Conservation (phyloP, 2,888 invertebrate genomes). For the Acanthococcus lagerstroemiae region DNA sequence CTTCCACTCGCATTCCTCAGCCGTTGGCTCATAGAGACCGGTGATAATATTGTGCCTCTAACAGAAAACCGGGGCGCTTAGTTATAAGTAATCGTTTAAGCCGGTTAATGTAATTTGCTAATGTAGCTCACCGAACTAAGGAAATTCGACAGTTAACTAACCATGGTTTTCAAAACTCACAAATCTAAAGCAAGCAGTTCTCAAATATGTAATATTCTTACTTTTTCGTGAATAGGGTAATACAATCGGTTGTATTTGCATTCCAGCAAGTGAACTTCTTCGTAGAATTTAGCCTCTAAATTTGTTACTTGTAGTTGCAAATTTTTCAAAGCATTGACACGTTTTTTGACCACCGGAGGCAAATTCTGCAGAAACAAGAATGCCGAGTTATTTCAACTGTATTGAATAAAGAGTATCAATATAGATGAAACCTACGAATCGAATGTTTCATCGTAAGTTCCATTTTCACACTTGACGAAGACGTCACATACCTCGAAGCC, state of each 20-base stretch:
- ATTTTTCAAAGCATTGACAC: constrained; percentile 75
- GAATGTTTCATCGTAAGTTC: too few species aligned
- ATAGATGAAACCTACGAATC: too few species aligned
- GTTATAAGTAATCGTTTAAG: background rate
- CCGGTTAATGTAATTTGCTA: background rate
- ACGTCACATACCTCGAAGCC: constrained; percentile 43
- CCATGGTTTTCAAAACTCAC: too few species aligned
- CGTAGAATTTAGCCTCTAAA: constrained; percentile 85
- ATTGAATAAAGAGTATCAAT: too few species aligned
- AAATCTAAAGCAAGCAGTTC: too few species aligned
- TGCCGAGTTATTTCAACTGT: too few species aligned
- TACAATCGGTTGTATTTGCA: constrained; percentile 77
- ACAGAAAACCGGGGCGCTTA: background rate
- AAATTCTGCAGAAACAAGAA: constrained; percentile 43
- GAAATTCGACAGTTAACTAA: too few species aligned
- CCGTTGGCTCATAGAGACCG: constrained; percentile 75
- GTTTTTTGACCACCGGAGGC: constrained; percentile 64
- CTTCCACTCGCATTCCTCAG: constrained; percentile 80
- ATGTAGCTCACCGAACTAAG: too few species aligned
- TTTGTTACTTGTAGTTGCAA: constrained; percentile 74
- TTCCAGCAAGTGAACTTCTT: constrained; percentile 86
- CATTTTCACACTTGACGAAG: too few species aligned
- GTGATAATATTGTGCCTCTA: constrained; percentile 32
- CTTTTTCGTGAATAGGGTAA: constrained; percentile 68
- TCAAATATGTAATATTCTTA: constrained; percentile 40